These are phyloP conservation scores for Notarius quadriscutis DNA, from an alignment of 2,113 vertebrate genomes.

Conservation along the genomic window DNA sequence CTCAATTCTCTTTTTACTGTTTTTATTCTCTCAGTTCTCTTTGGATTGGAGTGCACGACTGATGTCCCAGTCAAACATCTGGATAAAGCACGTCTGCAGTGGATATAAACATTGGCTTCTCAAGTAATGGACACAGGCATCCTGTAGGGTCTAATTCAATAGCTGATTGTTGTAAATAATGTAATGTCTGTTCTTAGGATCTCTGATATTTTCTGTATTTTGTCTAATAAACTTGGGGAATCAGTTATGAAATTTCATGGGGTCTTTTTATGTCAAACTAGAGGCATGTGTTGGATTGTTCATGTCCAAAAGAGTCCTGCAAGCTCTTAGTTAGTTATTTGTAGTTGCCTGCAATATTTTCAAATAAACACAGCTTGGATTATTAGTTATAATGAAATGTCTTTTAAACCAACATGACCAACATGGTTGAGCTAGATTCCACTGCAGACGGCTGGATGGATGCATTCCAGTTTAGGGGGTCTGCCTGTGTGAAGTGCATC, in stretches of 20 bases:
- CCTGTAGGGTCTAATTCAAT: not conserved
- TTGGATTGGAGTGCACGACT: constrained; percentile 22
- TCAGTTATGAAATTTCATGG: not conserved
- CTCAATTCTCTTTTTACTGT: constrained; percentile 10
- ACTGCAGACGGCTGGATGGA: not conserved
- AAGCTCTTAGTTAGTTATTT: not conserved
- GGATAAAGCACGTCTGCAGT: constrained; percentile 17
- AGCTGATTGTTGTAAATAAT: constrained; percentile 23
- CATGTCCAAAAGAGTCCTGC: not conserved
- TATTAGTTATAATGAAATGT: not conserved
- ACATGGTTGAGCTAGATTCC: no score
- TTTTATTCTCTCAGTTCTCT: constrained; percentile 29
- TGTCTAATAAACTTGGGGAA: not conserved
- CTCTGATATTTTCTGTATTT: not conserved
- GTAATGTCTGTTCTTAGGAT: not conserved
- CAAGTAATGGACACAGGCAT: constrained; percentile 4
- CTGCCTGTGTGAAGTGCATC: no score
- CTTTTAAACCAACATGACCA: not conserved
- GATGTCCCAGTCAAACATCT: constrained; percentile 33
- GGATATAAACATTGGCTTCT: constrained; percentile 22
- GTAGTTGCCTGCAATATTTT: not conserved
- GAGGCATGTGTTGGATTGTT: not conserved
- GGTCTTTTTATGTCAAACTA: not conserved
- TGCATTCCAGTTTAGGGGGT: no score
- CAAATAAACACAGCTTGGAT: not conserved